Base-by-base conservation (phyloP, 2,797 vertebrate species). In the Lerista edwardsae region DNA sequence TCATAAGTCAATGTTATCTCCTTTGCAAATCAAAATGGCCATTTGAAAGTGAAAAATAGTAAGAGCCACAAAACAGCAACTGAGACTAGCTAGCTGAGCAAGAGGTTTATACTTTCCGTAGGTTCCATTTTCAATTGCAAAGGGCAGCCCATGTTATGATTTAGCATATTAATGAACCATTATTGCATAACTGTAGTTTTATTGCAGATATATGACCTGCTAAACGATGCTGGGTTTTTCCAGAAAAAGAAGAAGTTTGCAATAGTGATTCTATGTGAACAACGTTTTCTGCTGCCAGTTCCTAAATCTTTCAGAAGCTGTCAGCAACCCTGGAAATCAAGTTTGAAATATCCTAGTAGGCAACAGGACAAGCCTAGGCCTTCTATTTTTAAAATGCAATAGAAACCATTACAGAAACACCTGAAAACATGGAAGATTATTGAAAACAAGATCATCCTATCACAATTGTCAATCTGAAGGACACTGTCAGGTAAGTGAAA, bases 261-360 rank as follows among this genome's bases (percentile, higher is more conserved):
- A 91, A 90, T 90, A 92, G 84, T 85, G 90, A 94, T 92, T 96
- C 91, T 93, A 91, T 92, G 89, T 77, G 89, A 94, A 91, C 92
- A 94, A 91, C 92, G 92, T 95, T 96, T 94, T 94, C 93, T 94
- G 91, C 94, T 95, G 90, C 91, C 92, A 92, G 95, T 95, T 95
- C 86, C 94, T 97, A 96, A 96, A 96, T 96, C 94, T 96, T 96
- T 96, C 94, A 95, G 91, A 95, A 95, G 88, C 95, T 96, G 95
- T 96, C 95, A 96, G 93, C 93, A 94, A 89, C 80, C 93, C 95
- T 94, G 93, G 92, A 95, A 97, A 95, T 96, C 94, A 96, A 94
- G 93, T 94, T 91, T 94, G 92, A 93, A 94, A 94, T 94, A 95
- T 91, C 87, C 91, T 80, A 95, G 93, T 91, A 94, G 92, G 94